phyloP scores from a whole-genome alignment of 1,140 invertebrate genomes.

The Caligus rogercresseyi region DNA sequence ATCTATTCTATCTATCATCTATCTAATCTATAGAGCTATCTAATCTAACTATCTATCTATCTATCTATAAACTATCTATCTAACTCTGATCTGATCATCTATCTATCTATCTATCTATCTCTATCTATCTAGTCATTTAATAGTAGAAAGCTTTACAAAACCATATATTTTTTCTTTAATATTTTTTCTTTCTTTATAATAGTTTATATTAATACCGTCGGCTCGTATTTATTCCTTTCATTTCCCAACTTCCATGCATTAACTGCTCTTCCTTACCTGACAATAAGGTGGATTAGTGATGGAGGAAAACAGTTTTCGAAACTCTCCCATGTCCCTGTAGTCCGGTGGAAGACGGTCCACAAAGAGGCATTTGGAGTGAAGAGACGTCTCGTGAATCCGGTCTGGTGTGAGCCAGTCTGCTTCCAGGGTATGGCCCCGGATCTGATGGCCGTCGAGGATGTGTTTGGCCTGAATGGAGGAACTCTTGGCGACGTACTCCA shows the following conservation, averaged over 20 bases:
- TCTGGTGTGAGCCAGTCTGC: constrained; percentile 35
- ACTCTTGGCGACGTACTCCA: constrained; percentile 35
- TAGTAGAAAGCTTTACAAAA: too few species aligned
- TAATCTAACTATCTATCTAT: too few species aligned
- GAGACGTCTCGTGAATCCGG: constrained; percentile 31
- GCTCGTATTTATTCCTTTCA: too few species aligned
- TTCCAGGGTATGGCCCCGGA: constrained; percentile 30
- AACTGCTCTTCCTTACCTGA: constrained; percentile 30
- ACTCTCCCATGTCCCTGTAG: constrained; percentile 35
- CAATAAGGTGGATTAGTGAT: constrained; percentile 37
- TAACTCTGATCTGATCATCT: too few species aligned
- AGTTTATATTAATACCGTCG: too few species aligned
- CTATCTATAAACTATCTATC: too few species aligned
- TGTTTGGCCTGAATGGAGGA: constrained; percentile 31
- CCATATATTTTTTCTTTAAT: too few species aligned
- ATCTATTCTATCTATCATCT: too few species aligned
- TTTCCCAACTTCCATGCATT: not conserved
- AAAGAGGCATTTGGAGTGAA: constrained; percentile 40
- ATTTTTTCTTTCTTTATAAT: too few species aligned
- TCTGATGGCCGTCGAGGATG: constrained; percentile 31
- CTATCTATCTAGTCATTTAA: too few species aligned
- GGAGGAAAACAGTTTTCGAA: constrained; percentile 34
- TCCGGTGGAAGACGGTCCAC: constrained; percentile 35
- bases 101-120: too few species aligned
- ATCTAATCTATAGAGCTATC: too few species aligned